Conservation (phyloP, 2,113 vertebrate species). For the Isichthys henryi region DNA sequence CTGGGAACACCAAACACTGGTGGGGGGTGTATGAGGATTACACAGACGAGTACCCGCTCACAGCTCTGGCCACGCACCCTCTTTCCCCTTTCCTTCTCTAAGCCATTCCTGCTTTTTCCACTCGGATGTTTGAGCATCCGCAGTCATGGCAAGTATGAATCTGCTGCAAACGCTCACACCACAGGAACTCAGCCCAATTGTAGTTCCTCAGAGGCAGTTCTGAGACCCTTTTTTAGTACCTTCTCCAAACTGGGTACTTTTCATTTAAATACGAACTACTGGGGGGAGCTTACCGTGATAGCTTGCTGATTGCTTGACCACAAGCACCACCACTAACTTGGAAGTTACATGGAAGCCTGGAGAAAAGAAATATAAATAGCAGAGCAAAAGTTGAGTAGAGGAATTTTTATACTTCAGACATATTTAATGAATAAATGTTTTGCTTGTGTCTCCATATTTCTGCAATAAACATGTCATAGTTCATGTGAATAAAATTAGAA, state of each 20-base stretch:
- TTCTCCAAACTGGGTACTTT: background rate
- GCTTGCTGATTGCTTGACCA: background rate
- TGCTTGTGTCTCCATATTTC: background rate
- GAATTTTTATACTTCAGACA: background rate
- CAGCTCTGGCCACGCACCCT: background rate
- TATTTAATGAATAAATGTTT: background rate
- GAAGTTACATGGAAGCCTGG: background rate
- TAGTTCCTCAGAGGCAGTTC: background rate
- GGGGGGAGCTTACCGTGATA: background rate
- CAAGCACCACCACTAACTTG: background rate
- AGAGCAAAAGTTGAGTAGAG: background rate
- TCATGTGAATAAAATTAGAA: background rate
- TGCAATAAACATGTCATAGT: background rate
- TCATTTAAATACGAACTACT: background rate
- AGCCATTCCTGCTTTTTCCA: slow-evolving; percentile 11
- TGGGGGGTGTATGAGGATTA: background rate
- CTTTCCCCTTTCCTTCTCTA: slow-evolving; percentile 11
- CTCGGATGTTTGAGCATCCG: slow-evolving; percentile 18
- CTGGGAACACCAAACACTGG: background rate
- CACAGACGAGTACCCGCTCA: background rate
- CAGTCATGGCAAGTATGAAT: slow-evolving; percentile 32
- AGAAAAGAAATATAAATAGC: background rate
- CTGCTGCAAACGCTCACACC: slow-evolving; percentile 13
- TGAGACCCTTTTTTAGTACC: background rate
- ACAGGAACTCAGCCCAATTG: background rate